Evolutionary conservation across 2,113 vertebrate species (phyloP).

Genomic region (Perognathus longimembris): DNA sequence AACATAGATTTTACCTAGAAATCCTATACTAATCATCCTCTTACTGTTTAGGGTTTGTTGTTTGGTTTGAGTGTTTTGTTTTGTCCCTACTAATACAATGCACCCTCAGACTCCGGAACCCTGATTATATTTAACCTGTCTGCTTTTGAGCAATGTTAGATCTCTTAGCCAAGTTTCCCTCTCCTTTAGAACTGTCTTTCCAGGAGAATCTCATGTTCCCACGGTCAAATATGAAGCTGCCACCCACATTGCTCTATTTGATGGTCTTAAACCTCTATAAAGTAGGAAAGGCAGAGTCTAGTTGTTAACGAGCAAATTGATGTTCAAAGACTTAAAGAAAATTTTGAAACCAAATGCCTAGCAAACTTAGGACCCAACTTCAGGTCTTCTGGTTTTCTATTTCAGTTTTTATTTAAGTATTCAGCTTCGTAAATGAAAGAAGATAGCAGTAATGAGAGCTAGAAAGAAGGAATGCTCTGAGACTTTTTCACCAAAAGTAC

Average conservation of each 20-base stretch:
- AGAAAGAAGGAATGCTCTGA: neutral
- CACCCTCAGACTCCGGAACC: neutral
- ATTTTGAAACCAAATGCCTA: neutral
- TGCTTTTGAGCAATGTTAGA: neutral
- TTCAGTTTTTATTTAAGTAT: neutral
- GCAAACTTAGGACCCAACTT: neutral
- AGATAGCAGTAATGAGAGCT: neutral
- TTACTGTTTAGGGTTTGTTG: neutral
- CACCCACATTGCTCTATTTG: neutral
- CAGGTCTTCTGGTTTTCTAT: neutral
- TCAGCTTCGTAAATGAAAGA: neutral
- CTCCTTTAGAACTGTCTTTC: neutral
- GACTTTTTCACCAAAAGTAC: neutral
- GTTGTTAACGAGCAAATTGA: neutral
- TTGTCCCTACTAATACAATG: neutral
- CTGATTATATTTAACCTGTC: no score
- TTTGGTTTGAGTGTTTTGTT: neutral
- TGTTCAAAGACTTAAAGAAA: neutral
- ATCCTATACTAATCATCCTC: neutral
- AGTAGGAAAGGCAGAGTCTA: no score
- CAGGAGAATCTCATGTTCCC: neutral
- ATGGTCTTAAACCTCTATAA: neutral
- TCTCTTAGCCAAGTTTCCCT: slow-evolving; percentile 20
- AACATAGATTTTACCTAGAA: slow-evolving; percentile 25
- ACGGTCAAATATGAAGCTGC: neutral